phyloP scores from a whole-genome alignment of 2,888 invertebrate genomes.

The Archaeoteleia sp. region DNA sequence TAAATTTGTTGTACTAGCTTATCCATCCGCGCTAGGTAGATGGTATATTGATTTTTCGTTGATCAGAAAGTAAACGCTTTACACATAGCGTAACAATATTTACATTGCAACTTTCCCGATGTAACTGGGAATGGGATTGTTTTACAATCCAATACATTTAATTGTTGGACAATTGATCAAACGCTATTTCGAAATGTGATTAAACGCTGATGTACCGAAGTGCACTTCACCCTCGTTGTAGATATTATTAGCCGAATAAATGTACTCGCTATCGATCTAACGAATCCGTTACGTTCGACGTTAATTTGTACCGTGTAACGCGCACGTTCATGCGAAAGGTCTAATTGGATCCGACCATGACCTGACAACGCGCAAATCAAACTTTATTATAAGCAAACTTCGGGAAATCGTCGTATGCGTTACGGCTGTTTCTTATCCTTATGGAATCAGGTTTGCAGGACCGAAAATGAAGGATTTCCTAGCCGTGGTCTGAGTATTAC shows the following conservation, averaged over 20 bases:
- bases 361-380: conserved; percentile 31
- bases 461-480: too few species aligned
- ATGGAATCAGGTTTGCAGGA: not conserved
- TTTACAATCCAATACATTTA: conserved; percentile 30
- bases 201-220: conserved; percentile 21
- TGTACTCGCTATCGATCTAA: conserved; percentile 44
- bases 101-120: conserved; percentile 23
- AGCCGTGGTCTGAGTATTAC: too few species aligned
- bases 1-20: conserved; percentile 9
- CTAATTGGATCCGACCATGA: conserved; percentile 37
- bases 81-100: conserved; percentile 42
- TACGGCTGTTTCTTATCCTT: conserved; percentile 9
- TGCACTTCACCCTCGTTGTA: conserved; percentile 29
- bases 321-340: conserved; percentile 13
- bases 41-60: conserved; percentile 18
- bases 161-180: conserved; percentile 41
- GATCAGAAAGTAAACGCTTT: conserved; percentile 29
- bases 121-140: conserved; percentile 27
- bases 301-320: conserved; percentile 34
- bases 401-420: conserved; percentile 2
- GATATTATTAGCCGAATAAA: conserved; percentile 44
- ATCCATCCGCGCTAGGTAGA: not conserved
- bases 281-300: conserved; percentile 36
- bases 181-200: conserved; percentile 28
- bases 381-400: conserved; percentile 35